Base-by-base conservation (phyloP, 2,797 vertebrate genomes). In the Channa striata region DNA sequence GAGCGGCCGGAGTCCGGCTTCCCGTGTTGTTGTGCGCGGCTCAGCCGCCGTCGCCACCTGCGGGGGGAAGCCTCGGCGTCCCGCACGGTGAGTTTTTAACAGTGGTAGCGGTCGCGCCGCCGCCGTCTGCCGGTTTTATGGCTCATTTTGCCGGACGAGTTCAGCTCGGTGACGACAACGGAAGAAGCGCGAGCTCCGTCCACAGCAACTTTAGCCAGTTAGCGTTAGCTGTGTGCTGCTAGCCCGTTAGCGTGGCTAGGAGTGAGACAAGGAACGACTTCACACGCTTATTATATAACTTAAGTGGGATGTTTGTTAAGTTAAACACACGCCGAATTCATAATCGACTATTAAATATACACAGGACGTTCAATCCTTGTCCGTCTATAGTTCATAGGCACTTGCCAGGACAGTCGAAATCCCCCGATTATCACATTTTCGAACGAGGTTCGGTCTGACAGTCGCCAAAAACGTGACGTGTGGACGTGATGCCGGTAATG, bases 221-320 rank as follows among this genome's bases (percentile, higher is more conserved):
- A 91, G 89, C 91, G 11, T 77, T 83, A 88, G 87, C 89, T 30
- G 2, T 20, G 37, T 48, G 19, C 13, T 25, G 80, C 68, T 88
- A 89, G 83, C 89, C 59, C 0, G 7, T 1, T 14, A 71, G 80
- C 83, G 53, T 53, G 51, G 65, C 72, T 62, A 34, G 33, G 59
- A 37, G 54, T 69, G 65, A 33, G 43, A 21, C 39, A 68, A 61
- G 49, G 51, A 57, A 20, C 14, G 2, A 8, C 6, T 19, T 34
- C 11, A 8, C 0, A 58, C 42, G 8, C 72, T 25, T 68, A 11
- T 53, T 7, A 20, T 11, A 50, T 33, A 53, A 23, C 25, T 34
- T 68, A 72, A 19, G 52, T 11, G 0, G 0, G 8, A 0, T 57
- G 0, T 25, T 13, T 54, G 8, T 0, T 0, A 6, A 23, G 37